phyloP scores from a whole-genome alignment of 2,888 invertebrate genomes.

The Pecten maximus region DNA sequence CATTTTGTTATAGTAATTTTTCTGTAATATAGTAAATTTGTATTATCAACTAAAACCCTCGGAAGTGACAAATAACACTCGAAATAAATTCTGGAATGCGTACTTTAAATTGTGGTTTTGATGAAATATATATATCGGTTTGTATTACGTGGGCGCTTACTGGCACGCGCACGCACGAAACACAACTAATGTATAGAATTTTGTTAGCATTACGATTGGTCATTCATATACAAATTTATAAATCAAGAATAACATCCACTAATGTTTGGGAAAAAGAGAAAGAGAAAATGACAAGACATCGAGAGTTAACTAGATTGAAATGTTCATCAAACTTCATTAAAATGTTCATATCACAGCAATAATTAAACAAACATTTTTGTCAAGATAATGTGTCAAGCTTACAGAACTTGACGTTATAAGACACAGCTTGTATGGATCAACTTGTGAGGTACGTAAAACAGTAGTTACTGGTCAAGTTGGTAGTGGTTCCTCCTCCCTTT shows the following conservation, averaged over 20 bases:
- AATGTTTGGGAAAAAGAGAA: too few species aligned
- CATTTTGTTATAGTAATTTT: not conserved
- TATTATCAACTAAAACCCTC: not conserved
- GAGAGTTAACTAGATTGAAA: not conserved
- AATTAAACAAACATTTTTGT: not conserved
- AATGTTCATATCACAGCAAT: not conserved
- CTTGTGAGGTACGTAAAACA: slow-evolving; percentile 33
- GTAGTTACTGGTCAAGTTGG: slow-evolving; percentile 10
- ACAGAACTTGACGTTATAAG: not conserved
- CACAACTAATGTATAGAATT: not conserved
- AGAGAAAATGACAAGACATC: not conserved
- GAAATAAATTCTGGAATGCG: not conserved
- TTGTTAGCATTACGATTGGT: not conserved
- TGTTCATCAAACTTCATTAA: not conserved
- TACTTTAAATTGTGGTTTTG: not conserved
- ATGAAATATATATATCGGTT: not conserved
- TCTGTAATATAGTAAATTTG: not conserved
- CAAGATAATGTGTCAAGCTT: not conserved
- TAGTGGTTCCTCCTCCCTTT: not conserved
- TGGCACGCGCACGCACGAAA: not conserved
- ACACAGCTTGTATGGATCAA: not conserved
- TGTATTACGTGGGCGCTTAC: not conserved
- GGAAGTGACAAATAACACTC: not conserved
- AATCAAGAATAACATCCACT: not conserved
- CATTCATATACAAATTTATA: not conserved